A percentile compares a stretch with the other conserved stretches of the same genome.
Evolutionary conservation across 2,888 invertebrate species (phyloP).

Genomic region (Bellardia bayeri): DNA sequence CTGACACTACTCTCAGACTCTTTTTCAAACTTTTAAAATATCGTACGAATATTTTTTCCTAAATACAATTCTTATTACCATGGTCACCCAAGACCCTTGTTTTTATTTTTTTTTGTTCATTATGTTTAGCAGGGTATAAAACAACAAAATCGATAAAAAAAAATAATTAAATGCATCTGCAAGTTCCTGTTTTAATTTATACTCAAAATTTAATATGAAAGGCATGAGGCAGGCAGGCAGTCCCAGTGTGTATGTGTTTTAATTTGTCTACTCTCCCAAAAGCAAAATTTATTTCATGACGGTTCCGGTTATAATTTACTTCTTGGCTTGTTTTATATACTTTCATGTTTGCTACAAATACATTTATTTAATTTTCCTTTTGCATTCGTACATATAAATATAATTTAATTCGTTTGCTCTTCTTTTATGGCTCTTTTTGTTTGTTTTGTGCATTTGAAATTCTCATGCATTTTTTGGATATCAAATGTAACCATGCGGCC

Average conservation of each 20-base stretch:
- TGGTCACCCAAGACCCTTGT: slow-evolving; percentile 28
- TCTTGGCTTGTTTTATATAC: not conserved
- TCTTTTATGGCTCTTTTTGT: not conserved
- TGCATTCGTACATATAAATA: no score
- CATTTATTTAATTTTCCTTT: no score
- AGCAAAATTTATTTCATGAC: slow-evolving; percentile 7
- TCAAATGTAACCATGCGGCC: not conserved
- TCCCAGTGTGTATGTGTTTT: not conserved
- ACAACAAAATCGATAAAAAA: slow-evolving; percentile 54
- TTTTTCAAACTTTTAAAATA: not conserved
- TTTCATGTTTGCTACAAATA: not conserved
- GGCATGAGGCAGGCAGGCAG: no score
- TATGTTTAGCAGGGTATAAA: slow-evolving; percentile 9
- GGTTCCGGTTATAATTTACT: slow-evolving; percentile 18
- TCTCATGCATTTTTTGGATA: not conserved
- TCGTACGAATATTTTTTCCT: not conserved
- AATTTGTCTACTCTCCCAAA: slow-evolving; percentile 16
- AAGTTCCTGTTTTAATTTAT: not conserved
- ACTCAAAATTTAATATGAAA: not conserved
- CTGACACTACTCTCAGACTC: not conserved
- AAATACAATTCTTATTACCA: slow-evolving; percentile 31
- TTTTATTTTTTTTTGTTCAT: slow-evolving; percentile 6
- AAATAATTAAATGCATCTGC: slow-evolving; percentile 22
- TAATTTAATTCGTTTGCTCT: not conserved
- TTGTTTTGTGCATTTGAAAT: not conserved